Evolutionary conservation across 2,888 invertebrate genomes (phyloP).

Genomic region (Neria commutata): DNA sequence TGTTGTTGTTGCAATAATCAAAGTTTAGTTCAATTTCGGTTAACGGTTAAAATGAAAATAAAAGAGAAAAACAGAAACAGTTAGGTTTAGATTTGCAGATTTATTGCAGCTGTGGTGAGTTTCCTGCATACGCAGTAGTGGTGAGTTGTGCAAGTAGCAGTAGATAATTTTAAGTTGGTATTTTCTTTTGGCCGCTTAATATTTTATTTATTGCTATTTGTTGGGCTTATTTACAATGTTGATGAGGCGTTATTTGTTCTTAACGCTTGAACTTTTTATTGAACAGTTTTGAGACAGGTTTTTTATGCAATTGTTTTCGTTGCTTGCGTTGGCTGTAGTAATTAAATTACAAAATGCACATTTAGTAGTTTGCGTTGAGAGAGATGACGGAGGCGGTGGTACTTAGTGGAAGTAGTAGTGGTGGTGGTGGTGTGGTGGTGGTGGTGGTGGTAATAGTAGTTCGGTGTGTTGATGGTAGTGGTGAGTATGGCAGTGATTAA

Average conservation of each 20-base stretch:
- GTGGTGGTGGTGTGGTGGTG: constrained; percentile 37
- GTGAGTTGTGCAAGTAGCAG: too few relatives aligned
- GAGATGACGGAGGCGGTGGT: constrained; percentile 31
- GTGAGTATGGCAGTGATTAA: constrained; percentile 27
- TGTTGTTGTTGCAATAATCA: too few relatives aligned
- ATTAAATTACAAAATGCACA: constrained; percentile 20
- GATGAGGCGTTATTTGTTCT: constrained; percentile 28
- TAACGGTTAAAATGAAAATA: too few relatives aligned
- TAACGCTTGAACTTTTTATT: background rate
- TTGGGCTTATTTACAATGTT: constrained; percentile 34
- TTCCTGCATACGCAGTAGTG: too few relatives aligned
- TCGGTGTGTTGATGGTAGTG: constrained; percentile 24
- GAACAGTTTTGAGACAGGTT: background rate
- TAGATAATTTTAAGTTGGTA: too few relatives aligned
- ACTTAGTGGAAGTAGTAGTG: constrained; percentile 32
- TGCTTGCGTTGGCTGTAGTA: constrained; percentile 28
- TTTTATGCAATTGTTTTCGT: constrained; percentile 6
- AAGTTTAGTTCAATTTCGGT: too few relatives aligned
- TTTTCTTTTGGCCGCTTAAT: too few relatives aligned
- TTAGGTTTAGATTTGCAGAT: too few relatives aligned
- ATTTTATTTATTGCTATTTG: too few relatives aligned
- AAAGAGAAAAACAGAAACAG: too few relatives aligned
- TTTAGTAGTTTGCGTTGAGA: constrained; percentile 28
- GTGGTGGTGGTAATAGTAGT: constrained; percentile 23
- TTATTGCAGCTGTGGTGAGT: too few relatives aligned